Evolutionary conservation across 2,888 invertebrate genomes (phyloP).

Genomic region (Pachycephus smyrnensis): DNA sequence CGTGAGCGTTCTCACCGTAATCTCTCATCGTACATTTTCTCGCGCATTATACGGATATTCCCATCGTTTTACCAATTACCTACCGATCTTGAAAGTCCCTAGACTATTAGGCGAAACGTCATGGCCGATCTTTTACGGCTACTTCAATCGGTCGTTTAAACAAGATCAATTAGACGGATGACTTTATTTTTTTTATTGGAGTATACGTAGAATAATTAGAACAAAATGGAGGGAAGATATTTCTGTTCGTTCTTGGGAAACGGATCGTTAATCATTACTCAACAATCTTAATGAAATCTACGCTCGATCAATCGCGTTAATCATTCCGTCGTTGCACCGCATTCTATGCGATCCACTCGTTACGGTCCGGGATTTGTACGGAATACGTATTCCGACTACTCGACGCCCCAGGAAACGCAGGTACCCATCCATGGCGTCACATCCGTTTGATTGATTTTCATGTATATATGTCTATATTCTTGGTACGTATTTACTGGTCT

Average conservation of each 20-base stretch:
- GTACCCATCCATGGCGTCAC: slow-evolving; percentile 45
- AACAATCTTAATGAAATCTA: slow-evolving; percentile 17
- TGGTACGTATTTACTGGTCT: not conserved
- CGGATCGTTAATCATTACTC: slow-evolving; percentile 14
- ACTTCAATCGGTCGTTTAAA: not conserved
- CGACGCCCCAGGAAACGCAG: not conserved
- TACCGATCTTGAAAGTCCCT: slow-evolving; percentile 70
- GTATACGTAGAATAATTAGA: not conserved
- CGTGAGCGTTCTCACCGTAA: not conserved
- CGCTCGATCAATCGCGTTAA: not conserved
- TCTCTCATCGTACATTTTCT: not conserved
- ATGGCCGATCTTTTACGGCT: not conserved
- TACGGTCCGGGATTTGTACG: not conserved
- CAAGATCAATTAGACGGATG: not conserved
- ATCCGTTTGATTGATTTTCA: slow-evolving; percentile 38
- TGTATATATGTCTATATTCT: not conserved
- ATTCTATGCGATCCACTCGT: not conserved
- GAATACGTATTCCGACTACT: not conserved
- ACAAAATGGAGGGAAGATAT: not conserved
- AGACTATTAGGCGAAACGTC: slow-evolving; percentile 44
- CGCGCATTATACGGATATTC: not conserved
- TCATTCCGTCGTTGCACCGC: not conserved
- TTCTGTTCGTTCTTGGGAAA: slow-evolving; percentile 1
- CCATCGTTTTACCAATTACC: slow-evolving; percentile 54
- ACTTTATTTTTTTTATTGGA: not conserved